Evolutionary conservation across 2,888 invertebrate species (phyloP).

Genomic region (Cephonodes hylas): DNA sequence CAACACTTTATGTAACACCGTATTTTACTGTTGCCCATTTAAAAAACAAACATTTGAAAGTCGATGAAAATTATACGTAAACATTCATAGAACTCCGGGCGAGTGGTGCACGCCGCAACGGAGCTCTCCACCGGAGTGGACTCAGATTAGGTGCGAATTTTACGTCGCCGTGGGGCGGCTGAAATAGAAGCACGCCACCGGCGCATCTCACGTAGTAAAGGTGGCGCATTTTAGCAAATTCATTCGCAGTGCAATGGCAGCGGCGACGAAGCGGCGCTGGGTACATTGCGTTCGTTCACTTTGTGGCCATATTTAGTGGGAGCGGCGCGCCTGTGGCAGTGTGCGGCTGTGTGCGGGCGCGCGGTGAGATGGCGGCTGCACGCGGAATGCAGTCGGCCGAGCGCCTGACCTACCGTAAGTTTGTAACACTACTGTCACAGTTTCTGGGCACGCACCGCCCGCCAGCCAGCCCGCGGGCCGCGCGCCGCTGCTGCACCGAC

Average conservation of each 20-base stretch:
- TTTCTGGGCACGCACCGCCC: conserved; percentile 64
- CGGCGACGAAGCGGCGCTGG: conserved; percentile 23
- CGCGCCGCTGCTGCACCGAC: not conserved
- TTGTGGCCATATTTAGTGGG: conserved; percentile 75
- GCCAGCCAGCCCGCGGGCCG: conserved; percentile 24
- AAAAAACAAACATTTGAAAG: not conserved
- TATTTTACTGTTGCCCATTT: not conserved
- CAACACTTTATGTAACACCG: not conserved
- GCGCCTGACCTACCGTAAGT: conserved; percentile 64
- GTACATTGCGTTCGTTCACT: conserved; percentile 70
- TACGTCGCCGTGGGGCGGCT: not conserved
- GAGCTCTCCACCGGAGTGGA: not conserved
- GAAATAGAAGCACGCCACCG: conserved; percentile 14
- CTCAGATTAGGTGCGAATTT: not conserved
- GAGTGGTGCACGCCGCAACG: not conserved
- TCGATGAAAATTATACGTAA: conserved; percentile 11
- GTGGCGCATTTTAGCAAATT: conserved; percentile 29
- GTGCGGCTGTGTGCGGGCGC: conserved; percentile 37
- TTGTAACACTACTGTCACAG: conserved; percentile 59
- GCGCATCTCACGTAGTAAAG: not conserved
- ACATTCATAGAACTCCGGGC: conserved; percentile 20
- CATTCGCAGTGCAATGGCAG: conserved; percentile 23
- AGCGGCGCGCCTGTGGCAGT: conserved; percentile 35
- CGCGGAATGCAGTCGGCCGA: conserved; percentile 61
- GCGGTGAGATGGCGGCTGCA: conserved; percentile 47